A percentile compares a stretch with the other conserved stretches of the same genome.
These are phyloP conservation scores for Tetragonula clypearis DNA, from an alignment of 1,140 invertebrate species.

Conservation along the genomic window DNA sequence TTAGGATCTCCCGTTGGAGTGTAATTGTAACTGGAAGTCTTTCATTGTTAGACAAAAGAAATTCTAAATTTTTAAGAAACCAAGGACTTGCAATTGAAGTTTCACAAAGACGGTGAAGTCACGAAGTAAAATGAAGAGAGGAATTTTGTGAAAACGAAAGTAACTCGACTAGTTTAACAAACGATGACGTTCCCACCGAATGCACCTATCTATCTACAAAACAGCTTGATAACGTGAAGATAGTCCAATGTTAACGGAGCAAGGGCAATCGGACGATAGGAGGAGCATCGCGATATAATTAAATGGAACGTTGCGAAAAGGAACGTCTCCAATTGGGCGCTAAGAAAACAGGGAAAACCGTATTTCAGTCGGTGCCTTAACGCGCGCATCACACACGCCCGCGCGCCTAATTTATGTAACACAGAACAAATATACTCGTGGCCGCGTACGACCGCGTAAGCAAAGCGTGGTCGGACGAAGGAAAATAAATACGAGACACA, in stretches of 20 bases:
- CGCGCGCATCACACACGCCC: constrained; percentile 31
- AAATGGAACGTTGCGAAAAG: constrained; percentile 27
- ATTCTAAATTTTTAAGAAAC: neutral
- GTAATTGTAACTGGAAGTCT: neutral
- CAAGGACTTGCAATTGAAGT: neutral
- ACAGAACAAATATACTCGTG: constrained; percentile 50
- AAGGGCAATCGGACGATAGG: neutral
- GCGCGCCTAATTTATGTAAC: constrained; percentile 51
- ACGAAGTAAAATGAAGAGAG: neutral
- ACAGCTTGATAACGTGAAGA: neutral
- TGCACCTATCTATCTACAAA: too few relatives aligned
- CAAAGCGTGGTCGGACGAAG: constrained; percentile 14
- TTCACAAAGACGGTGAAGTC: neutral
- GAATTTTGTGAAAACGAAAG: neutral
- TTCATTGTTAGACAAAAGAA: neutral
- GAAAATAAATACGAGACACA: constrained; percentile 44
- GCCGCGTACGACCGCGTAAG: constrained; percentile 11
- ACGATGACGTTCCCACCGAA: neutral
- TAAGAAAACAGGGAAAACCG: constrained; percentile 44
- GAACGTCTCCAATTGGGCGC: constrained; percentile 15
- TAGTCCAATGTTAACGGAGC: neutral
- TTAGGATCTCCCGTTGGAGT: neutral
- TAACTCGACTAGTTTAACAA: neutral
- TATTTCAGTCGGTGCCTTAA: constrained; percentile 34
- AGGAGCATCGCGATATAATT: neutral